phyloP scores from a whole-genome alignment of 2,888 invertebrate genomes.

The Aleiodes alternator region DNA sequence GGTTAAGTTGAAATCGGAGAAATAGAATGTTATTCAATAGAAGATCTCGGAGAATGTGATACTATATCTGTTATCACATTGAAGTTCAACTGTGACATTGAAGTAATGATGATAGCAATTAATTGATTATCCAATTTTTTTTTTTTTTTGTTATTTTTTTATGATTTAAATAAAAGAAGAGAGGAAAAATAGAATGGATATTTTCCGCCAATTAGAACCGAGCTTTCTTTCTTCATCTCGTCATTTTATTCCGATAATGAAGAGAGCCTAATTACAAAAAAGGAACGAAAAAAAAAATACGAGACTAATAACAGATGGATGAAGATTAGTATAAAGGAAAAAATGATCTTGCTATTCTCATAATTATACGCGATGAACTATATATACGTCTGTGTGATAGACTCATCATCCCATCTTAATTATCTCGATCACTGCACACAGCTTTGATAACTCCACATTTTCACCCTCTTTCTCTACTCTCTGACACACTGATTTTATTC shows the following conservation, averaged over 20 bases:
- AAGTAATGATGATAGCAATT: not conserved
- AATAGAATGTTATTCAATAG: constrained; percentile 23
- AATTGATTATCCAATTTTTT: not conserved
- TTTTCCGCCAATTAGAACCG: no score
- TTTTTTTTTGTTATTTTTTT: not conserved
- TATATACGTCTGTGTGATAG: constrained; percentile 26
- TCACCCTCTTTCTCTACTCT: not conserved
- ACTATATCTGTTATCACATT: no score
- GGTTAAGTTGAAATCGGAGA: not conserved
- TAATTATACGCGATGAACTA: constrained; percentile 29
- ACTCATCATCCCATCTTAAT: constrained; percentile 30
- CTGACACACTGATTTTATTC: constrained; percentile 19
- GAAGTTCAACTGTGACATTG: not conserved
- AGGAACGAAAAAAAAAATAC: constrained; percentile 9
- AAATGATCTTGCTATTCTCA: constrained; percentile 13
- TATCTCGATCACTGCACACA: constrained; percentile 33
- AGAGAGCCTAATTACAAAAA: constrained; percentile 6
- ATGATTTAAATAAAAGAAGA: not conserved
- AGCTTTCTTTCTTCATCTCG: constrained; percentile 12
- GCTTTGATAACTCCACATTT: constrained; percentile 20
- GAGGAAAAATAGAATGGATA: not conserved
- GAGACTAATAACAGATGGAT: constrained; percentile 23
- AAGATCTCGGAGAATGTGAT: not conserved
- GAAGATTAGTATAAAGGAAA: constrained; percentile 22
- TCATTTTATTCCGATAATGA: constrained; percentile 12